A percentile compares a stretch with the other conserved stretches of the same genome.
phyloP scores from a whole-genome alignment of 2,797 vertebrate species.

The Octomys mimax region DNA sequence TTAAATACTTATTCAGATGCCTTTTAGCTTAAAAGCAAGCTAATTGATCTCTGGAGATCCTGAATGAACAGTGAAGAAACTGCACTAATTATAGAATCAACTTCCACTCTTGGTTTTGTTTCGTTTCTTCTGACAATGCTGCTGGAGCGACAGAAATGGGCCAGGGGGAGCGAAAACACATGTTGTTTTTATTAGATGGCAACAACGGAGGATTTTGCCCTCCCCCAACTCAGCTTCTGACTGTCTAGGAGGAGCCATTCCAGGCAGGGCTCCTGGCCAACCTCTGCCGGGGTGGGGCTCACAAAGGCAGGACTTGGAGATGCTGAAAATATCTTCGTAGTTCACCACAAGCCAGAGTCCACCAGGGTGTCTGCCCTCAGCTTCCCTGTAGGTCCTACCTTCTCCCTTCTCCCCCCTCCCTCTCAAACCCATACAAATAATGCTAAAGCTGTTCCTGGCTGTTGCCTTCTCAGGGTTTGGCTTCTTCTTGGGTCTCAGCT shows the following conservation, averaged over 20 bases:
- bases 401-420: rapidly evolving
- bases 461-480: background rate
- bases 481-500: background rate
- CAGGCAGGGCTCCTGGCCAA: background rate
- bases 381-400: background rate
- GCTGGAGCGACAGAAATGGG: constrained; percentile 58
- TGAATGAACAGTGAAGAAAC: constrained; percentile 85
- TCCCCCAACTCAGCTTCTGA: background rate
- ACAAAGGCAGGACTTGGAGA: background rate
- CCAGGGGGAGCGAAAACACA: constrained; percentile 6
- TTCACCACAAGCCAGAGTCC: background rate
- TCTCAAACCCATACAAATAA: background rate
- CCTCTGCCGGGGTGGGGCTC: background rate
- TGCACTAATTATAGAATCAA: constrained; percentile 87
- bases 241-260: background rate
- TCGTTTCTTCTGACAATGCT: constrained; percentile 71
- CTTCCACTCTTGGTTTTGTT: constrained; percentile 77
- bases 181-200: constrained; percentile 32
- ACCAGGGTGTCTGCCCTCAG: background rate
- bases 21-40: constrained; percentile 88
- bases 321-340: background rate
- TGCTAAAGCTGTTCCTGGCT: background rate
- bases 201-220: background rate
- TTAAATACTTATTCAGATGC: constrained; percentile 89
- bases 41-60: constrained; percentile 90